Evolutionary conservation across 2,888 invertebrate species (phyloP), one percentile per base, ranked within the genome.

Genomic region (Trichopoda pennipes): DNA sequence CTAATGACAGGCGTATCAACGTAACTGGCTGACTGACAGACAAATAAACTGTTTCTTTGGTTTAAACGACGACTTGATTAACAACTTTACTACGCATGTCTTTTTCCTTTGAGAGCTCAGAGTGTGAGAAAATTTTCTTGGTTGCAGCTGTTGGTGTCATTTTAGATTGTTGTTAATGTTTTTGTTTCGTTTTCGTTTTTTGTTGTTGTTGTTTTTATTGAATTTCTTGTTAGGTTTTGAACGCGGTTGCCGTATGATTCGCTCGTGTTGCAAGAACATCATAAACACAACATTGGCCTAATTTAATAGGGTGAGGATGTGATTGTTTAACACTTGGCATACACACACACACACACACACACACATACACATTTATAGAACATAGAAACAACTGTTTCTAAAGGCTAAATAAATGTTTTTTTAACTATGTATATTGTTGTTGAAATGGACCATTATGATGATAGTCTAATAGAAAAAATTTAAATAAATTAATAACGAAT

Each of bases 51-150:
- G 60, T 51, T 53, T 64, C 32, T 70, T 70, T 47, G 61, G 72
- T 66, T 76, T 61, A 75, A 82, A 79, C 82, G 79, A 79, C 82
- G 82, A 82, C 79, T 82, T 82, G 82, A 82, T 82, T 82, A 82
- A 82, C 82, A 82, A 79, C 82, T 82, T 68, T 56, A 61, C 63
- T 77, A 68, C 42, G 66, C 58, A 68, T 42, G 66, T 63, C 64
- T 70, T 74, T 74, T 60, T 83, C 63, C 70, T 70, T 76, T 81
- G 49, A 72, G 73, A 53, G 70, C 56, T 66, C 79, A 12, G 87
- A 90, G 89, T 90, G 90, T 90, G 90, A 90, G 90, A 90, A 90
- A 87, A 88, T 90, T 89, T 88, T 87, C 85, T 85, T 79, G 87
- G 85, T 87, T 89, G 90, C 90, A 90, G 90, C 90, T 90, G 90